Evolutionary conservation across 35 echinoderm and acorn worm species (phyloP).

Genomic region (Eucidaris tribuloides): DNA sequence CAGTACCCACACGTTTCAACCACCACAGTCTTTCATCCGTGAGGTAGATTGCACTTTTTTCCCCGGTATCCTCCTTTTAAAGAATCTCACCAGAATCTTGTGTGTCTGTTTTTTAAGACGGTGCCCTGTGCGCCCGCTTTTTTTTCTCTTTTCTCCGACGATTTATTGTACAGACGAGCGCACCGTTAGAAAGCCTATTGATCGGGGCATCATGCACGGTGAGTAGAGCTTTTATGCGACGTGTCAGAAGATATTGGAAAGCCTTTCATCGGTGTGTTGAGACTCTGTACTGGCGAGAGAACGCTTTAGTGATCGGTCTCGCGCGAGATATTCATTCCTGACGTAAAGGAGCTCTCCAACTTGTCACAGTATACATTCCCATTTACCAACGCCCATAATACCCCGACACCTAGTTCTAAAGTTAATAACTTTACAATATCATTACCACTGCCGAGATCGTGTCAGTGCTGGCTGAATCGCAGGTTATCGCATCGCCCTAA

Average conservation of each 20-base stretch:
- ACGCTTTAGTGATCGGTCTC: conserved; percentile 22
- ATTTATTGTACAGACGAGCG: conserved; percentile 23
- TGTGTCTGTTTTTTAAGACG: conserved; percentile 3
- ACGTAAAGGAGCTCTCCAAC: neutral
- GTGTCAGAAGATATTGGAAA: conserved; percentile 28
- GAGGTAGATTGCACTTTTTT: conserved; percentile 13
- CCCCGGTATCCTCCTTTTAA: neutral
- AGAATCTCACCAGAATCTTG: neutral
- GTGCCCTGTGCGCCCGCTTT: neutral
- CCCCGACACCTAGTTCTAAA: too few species aligned
- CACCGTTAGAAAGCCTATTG: conserved; percentile 30
- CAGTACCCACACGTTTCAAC: conserved; percentile 28
- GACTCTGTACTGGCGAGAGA: conserved; percentile 10
- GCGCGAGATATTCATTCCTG: neutral
- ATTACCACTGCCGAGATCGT: too few species aligned
- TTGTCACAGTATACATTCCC: conserved; percentile 23
- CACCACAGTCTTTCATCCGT: neutral
- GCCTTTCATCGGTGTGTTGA: conserved; percentile 19
- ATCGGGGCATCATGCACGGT: conserved; percentile 31
- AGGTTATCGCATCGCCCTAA: too few species aligned
- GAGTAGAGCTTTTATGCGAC: conserved; percentile 26
- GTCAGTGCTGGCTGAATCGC: too few species aligned
- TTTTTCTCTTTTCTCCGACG: neutral
- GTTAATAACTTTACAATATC: too few species aligned
- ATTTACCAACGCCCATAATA: too few species aligned